These are phyloP conservation scores for Bucco capensis DNA, from an alignment of 2,113 vertebrate genomes.

Conservation along the genomic window DNA sequence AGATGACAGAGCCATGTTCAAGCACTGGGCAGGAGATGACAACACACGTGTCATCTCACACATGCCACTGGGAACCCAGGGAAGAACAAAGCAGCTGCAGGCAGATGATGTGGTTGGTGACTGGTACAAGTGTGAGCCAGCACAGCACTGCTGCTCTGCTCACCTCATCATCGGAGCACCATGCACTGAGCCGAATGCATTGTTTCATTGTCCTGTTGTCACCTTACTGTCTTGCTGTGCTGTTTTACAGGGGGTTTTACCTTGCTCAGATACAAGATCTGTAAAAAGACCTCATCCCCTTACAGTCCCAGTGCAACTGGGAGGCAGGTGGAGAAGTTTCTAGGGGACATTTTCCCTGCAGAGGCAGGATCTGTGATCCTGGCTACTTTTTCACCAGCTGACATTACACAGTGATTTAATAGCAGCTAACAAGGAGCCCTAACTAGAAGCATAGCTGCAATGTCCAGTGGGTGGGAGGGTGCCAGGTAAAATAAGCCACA, in stretches of 20 bases:
- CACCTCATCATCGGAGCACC: fast-evolving
- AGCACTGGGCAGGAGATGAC: background rate
- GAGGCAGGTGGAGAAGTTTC: background rate
- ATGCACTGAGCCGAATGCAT: fast-evolving
- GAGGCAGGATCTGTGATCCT: background rate
- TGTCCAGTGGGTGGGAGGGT: fast-evolving
- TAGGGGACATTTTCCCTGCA: background rate
- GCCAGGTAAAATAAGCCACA: background rate
- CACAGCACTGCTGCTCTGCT: background rate
- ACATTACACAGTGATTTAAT: background rate
- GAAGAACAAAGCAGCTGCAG: background rate
- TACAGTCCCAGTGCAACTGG: fast-evolving
- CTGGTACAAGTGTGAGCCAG: fast-evolving
- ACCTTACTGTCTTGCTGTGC: background rate
- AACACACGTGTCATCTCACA: fast-evolving
- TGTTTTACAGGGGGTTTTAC: background rate
- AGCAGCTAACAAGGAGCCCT: background rate
- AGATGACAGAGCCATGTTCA: background rate
- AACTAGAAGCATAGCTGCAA: background rate
- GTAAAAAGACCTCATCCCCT: background rate
- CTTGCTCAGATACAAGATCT: background rate
- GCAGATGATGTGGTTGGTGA: background rate
- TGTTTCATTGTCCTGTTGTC: background rate
- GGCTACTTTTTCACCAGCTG: background rate
- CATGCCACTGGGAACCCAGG: fast-evolving